Percentiles rank a stretch among this genome's conserved stretches.
phyloP scores from a whole-genome alignment of 1,140 invertebrate genomes.

The Heliconius hewitsoni region DNA sequence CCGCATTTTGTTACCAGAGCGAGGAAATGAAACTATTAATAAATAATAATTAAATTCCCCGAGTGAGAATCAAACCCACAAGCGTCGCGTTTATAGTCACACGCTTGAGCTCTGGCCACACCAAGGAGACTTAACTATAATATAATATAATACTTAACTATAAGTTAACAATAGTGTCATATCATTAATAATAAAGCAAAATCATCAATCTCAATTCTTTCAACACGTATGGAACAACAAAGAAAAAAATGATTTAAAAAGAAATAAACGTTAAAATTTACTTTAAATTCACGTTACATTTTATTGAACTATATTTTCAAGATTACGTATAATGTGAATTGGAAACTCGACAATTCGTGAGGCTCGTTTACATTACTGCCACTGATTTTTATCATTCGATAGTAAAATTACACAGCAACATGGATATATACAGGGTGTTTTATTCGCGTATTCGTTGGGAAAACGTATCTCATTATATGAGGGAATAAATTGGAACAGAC shows the following conservation, averaged over 20 bases:
- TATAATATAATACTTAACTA: too few species aligned
- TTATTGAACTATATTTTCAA: background rate
- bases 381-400: conserved; percentile 36
- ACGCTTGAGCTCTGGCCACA: too few species aligned
- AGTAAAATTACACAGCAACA: conserved; percentile 54
- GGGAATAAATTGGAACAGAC: conserved; percentile 73
- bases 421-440: conserved; percentile 65
- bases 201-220: background rate
- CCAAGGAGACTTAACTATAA: too few species aligned
- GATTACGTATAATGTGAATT: background rate
- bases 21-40: too few species aligned
- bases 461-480: conserved; percentile 75
- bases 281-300: background rate
- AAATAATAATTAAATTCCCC: too few species aligned
- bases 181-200: too few species aligned
- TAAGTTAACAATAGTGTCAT: too few species aligned
- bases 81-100: too few species aligned
- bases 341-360: background rate
- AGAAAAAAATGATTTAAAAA: background rate
- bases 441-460: conserved; percentile 61
- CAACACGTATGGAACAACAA: background rate
- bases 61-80: too few species aligned
- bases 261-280: background rate
- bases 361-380: background rate
- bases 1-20: too few species aligned